Conservation (phyloP, 30 jellyfish, hydroid and myxozoan species). For the Phacellophora camtschatica region DNA sequence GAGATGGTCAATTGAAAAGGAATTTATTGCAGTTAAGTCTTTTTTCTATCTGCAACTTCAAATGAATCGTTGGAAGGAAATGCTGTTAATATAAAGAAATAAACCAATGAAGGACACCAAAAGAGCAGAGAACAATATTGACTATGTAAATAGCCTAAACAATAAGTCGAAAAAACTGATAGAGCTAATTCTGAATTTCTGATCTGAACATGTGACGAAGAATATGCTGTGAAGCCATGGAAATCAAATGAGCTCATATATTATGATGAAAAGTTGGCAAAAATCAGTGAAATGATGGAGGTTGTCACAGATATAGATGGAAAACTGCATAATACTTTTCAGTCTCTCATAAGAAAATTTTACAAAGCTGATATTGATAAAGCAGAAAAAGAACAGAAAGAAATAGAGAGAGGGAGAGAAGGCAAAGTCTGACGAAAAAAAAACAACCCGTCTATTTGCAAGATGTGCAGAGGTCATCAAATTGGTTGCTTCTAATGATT, state of each 20-base stretch:
- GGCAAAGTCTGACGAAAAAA: slow-evolving; percentile 1
- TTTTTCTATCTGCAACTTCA: neutral
- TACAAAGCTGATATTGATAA: slow-evolving; percentile 1
- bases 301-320: neutral
- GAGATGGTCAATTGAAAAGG: neutral
- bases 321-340: neutral
- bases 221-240: neutral
- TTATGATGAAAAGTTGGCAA: neutral
- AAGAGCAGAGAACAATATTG: neutral
- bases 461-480: slow-evolving; percentile 18
- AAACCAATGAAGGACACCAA: neutral
- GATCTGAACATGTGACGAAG: neutral
- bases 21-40: neutral
- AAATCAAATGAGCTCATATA: neutral
- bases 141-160: neutral
- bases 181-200: neutral
- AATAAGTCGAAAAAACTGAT: neutral
- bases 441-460: slow-evolving; percentile 17
- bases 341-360: neutral
- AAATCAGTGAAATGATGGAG: neutral
- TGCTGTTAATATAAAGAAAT: neutral
- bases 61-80: neutral
- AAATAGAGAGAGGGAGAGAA: slow-evolving; percentile 19
- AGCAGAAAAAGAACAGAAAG: neutral
- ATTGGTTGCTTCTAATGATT: slow-evolving; percentile 6